Evolutionary conservation across 2,797 vertebrate genomes (phyloP), one percentile per base, ranked within the genome.

Genomic region (Hyperoplus immaculatus): DNA sequence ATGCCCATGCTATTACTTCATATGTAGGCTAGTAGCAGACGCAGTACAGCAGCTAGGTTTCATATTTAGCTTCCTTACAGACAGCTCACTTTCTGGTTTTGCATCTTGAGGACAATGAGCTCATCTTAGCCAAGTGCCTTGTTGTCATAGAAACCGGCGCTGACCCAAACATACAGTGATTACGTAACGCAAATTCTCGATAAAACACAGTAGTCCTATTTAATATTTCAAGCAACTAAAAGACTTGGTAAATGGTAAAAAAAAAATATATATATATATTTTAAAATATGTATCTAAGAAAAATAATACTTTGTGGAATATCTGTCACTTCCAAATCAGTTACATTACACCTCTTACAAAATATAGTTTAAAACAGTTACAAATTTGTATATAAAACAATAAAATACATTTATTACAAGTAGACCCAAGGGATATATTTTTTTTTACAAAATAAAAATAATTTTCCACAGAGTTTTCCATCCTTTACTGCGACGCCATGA

Each of bases 121-220:
- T 36, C 8, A 49, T 46, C 7, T n/a, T 5, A 29, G 9, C 49
- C 0, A 21, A 21, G 7, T 38, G 56, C 0, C 8, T 1, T 51
- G 93, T 94, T 93, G 91, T 86, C 80, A 85, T 92, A 69, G 91
- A 84, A 93, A 87, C 93, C 63, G 29, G 29, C 29, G 1, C 57
- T 43, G 53, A 80, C 9, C 69, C 54, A 92, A 93, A 94, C 92
- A 93, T 1, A 66, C 9, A 39, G 16, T 10, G 14, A 21, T 92
- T 87, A 78, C 62, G 67, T 82, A 91, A 85, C 8, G 51, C 3
- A 11, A 38, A 75, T 12, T 57, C 5, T 6, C 29, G 14, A 3
- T 7, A 56, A 29, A 29, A 29, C 29, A 8, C 18, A 18, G 21
- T 50, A 50, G 4, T 7, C 43, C 1, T 18, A 54, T 42, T 42